Base-by-base conservation (phyloP, 37 sponge, comb jelly and placozoan species). In the Chondrilla cf. caribensis region DNA sequence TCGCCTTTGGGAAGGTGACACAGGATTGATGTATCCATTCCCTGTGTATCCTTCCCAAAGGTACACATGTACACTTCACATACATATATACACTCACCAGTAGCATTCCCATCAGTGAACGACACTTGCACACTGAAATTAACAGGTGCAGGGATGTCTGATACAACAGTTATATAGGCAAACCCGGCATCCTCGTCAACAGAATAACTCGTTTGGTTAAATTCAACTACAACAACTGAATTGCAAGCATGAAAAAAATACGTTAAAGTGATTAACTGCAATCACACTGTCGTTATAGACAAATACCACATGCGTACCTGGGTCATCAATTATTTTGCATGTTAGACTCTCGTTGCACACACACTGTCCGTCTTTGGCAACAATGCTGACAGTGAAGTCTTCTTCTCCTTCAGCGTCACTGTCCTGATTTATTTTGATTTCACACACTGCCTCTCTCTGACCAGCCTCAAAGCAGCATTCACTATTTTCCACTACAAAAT, bases 401-500 rank as follows among this genome's bases (percentile, higher is more conserved):
- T 73, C 76, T 41, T 73, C 76, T 73, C 25, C 38, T 21, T 73
- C 76, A 42, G 44, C 14, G 2, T 22, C 36, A 73, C 41, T 21
- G 25, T 73, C 76, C 24, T 8, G 0, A 25, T 3, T 38, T 39
- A 73, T 22, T 42, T n/a, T 42, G 24, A 73, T 40, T 4, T 42
- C 24, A 37, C 76, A 73, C 17, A 17, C 24, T n/a, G 76, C 44
- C 44, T 39, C 44, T 25, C 43, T 73, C 25, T 73, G 43, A 18
- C 76, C 76, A 43, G 76, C 76, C 38, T 37, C 43, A 73, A 73
- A 73, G 25, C 76, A 73, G 43, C 76, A 73, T 6, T 43, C 44
- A 21, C 21, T 37, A 19, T 70, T 29, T 38, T 31, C 39, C 19
- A 70, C 39, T 5, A 22, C 21, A 37, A 38, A 70, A 38, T 70